Evolutionary conservation across 2,113 vertebrate genomes (phyloP).

Genomic region (Galemys pyrenaicus): DNA sequence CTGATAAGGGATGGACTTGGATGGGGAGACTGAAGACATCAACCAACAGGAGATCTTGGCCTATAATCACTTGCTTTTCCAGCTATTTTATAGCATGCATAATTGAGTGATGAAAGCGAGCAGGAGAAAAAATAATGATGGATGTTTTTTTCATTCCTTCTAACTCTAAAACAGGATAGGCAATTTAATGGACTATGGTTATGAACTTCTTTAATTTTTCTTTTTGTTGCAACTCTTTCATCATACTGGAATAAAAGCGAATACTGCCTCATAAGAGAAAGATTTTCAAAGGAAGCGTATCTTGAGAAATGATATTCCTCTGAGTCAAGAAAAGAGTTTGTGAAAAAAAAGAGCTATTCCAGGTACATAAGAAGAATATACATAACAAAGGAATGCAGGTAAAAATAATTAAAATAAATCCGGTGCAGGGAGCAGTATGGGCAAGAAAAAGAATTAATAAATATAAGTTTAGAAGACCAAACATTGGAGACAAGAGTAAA

Average conservation of each 20-base stretch:
- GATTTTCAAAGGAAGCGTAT: neutral
- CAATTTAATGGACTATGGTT: constrained; percentile 13
- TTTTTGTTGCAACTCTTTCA: neutral
- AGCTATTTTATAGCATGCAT: neutral
- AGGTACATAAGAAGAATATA: neutral
- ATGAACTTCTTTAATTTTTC: neutral
- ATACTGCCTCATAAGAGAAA: neutral
- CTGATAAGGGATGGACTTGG: neutral
- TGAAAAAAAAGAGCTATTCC: neutral
- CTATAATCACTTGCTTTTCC: neutral
- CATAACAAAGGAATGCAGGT: neutral
- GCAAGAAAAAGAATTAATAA: constrained; percentile 7
- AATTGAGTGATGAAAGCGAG: neutral
- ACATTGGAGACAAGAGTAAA: neutral
- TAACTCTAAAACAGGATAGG: constrained; percentile 9
- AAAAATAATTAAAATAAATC: neutral
- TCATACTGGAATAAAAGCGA: neutral
- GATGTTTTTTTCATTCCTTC: neutral
- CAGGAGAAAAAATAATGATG: neutral
- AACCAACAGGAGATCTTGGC: neutral
- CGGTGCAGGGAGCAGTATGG: neutral
- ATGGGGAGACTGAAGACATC: neutral
- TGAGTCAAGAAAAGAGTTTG: neutral
- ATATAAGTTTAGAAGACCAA: neutral
- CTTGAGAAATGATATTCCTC: neutral